Percentiles rank a stretch among this genome's conserved stretches.
These are phyloP conservation scores for Entomyzon cyanotis DNA, from an alignment of 2,113 vertebrate species.

Conservation along the genomic window DNA sequence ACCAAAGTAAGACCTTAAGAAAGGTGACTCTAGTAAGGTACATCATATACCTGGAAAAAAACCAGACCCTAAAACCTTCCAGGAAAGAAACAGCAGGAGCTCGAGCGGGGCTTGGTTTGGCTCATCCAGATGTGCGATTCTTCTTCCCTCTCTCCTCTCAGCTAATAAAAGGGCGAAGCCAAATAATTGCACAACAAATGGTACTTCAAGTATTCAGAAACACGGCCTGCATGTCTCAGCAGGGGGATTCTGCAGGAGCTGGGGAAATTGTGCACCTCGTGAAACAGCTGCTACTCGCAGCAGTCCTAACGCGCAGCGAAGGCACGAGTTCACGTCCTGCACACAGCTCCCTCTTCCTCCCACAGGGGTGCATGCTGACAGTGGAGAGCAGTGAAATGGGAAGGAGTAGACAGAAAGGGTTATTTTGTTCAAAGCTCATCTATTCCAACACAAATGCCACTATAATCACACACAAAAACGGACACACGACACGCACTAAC, in stretches of 20 bases:
- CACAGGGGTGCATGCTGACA: not conserved
- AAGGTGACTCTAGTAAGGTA: not conserved
- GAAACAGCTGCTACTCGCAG: not conserved
- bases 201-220: constrained; percentile 49
- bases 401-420: not conserved
- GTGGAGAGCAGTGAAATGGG: not conserved
- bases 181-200: constrained; percentile 19
- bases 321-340: constrained; percentile 57
- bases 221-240: not conserved
- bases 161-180: not conserved
- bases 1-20: not conserved
- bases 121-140: not conserved
- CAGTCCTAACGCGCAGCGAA: not conserved
- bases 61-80: not conserved
- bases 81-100: not conserved
- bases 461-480: not conserved
- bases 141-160: not conserved
- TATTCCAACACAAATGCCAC: not conserved
- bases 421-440: not conserved
- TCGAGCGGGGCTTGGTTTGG: not conserved
- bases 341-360: not conserved
- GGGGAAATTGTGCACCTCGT: not conserved
- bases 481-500: not conserved
- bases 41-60: not conserved
- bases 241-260: not conserved